Evolutionary conservation across 2,888 invertebrate species (phyloP), one percentile per base, ranked within the genome.

Genomic region (Drosophila pegasa): DNA sequence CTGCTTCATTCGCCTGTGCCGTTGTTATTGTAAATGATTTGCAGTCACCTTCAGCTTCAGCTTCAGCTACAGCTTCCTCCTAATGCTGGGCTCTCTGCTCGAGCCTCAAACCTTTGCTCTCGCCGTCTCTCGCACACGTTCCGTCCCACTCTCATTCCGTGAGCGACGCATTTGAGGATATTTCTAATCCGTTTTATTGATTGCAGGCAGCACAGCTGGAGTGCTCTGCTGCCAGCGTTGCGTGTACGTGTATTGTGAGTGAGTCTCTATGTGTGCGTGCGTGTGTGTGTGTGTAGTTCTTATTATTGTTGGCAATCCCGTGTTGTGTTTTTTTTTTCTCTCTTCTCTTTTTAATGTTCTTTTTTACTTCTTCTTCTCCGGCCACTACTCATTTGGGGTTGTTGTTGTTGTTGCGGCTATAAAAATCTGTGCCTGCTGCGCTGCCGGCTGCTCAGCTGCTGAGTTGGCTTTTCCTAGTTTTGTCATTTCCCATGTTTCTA

Each of bases 111-210:
- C 29, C 29, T 31, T 20, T 31, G 31, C 40, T 55, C 55, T 43
- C 41, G 5, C 51, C 31, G 33, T 25, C 56, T 25, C 37, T 41
- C 7, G 20, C 57, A 18, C 37, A 31, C 50, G 33, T 38, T 55
- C 55, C 22, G 25, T 57, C 31, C 27, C 40, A 48, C 52, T 27
- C 22, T 40, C 64, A 62, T 78, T 75, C 74, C 68, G 61, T 65
- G 73, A 82, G 75, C 77, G 75, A 67, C 78, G 80, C 83, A 88
- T 84, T 87, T 78, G 84, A 81, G 87, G 80, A 88, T 88, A 82
- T 84, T 80, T 75, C 87, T 88, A 88, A 88, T 89, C 88, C 88
- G 88, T 88, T 88, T 87, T 88, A 88, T 88, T 88, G 89, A 88
- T 88, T 87, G 88, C 86, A 78, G 73, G 54, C 75, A 85, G 64